Evolutionary conservation across 1,140 invertebrate species (phyloP), one percentile per base, ranked within the genome.

Genomic region (Prorops nasuta): DNA sequence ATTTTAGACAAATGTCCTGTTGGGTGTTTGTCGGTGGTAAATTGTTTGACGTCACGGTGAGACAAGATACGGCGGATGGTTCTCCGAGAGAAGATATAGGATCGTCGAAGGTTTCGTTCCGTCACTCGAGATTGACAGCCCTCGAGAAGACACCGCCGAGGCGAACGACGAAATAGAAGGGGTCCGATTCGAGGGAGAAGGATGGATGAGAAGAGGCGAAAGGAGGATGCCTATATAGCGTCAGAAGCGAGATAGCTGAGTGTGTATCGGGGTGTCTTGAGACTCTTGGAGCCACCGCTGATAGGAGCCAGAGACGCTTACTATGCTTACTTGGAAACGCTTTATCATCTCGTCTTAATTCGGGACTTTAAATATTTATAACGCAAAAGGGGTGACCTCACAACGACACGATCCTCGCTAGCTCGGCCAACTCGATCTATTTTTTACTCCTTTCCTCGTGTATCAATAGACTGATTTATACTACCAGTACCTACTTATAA

Each of bases 281-380:
- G 49, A 28, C 45, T 39, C 39, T 22, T 62, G 51, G 58, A 21
- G 38, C 32, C 49, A 38, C 37, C 42, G 49, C 52, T 62, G 67
- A 73, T 67, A 67, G 53, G 61, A 66, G 58, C 66, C 68, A 72
- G 59, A 62, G 64, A 46, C 55, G 18, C 35, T 49, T 51, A 31
- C 31, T 44, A 48, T 49, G 48, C 49, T 59, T 51, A 62, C 60
- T 67, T 59, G 62, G 63, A 70, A 60, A 20, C 65, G 62, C 65
- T 71, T 71, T 71, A 71, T 72, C 67, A 68, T 69, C 57, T 60
- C 53, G 58, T 66, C 58, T 71, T 71, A 66, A 69, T 71, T 71
- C 60, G 63, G 64, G 66, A 67, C 60, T 71, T 69, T 54, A 71
- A 72, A 72, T 70, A 70, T 72, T 71, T 72, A 71, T 70, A 72